Conservation (phyloP, 1,140 invertebrate genomes). For the Drosophila carrolli region DNA sequence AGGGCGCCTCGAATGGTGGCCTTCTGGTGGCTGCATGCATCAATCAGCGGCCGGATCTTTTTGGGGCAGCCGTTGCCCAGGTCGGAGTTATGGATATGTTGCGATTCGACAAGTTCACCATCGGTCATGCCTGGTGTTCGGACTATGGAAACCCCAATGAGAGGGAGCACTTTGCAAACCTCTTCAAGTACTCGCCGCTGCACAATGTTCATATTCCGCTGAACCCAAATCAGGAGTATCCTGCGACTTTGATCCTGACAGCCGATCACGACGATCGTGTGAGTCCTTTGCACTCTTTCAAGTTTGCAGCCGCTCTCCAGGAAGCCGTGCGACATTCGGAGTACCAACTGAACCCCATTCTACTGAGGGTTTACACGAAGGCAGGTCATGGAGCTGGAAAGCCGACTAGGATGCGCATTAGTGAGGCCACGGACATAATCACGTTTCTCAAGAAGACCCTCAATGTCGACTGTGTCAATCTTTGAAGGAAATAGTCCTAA, state of each 20-base stretch:
- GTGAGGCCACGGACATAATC: conserved; percentile 94
- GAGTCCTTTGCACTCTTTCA: conserved; percentile 97
- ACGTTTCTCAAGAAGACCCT: conserved; percentile 92
- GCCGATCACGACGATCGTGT: conserved; percentile 99
- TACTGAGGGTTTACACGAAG: conserved; percentile 96
- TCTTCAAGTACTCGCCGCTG: conserved; percentile 97
- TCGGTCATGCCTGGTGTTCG: conserved; percentile 97
- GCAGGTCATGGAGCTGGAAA: conserved; percentile 98
- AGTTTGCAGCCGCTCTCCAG: conserved; percentile 97
- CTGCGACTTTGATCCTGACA: conserved; percentile 94
- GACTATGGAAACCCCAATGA: conserved; percentile 98
- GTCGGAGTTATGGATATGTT: conserved; percentile 99
- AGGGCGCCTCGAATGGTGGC: conserved; percentile 98
- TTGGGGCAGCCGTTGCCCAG: conserved; percentile 95
- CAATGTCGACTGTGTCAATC: conserved; percentile 80
- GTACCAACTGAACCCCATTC: conserved; percentile 92
- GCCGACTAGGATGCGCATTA: conserved; percentile 92
- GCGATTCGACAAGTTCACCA: conserved; percentile 98
- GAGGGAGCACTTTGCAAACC: conserved; percentile 93
- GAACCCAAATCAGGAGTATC: conserved; percentile 90
- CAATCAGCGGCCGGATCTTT: conserved; percentile 98
- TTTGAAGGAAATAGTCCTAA: conserved; percentile 4
- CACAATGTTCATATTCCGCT: conserved; percentile 94
- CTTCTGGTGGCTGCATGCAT: conserved; percentile 96
- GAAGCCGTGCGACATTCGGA: conserved; percentile 88